These are phyloP conservation scores for Alviniconcha marisindica DNA, from an alignment of 1,140 invertebrate species.

Conservation along the genomic window DNA sequence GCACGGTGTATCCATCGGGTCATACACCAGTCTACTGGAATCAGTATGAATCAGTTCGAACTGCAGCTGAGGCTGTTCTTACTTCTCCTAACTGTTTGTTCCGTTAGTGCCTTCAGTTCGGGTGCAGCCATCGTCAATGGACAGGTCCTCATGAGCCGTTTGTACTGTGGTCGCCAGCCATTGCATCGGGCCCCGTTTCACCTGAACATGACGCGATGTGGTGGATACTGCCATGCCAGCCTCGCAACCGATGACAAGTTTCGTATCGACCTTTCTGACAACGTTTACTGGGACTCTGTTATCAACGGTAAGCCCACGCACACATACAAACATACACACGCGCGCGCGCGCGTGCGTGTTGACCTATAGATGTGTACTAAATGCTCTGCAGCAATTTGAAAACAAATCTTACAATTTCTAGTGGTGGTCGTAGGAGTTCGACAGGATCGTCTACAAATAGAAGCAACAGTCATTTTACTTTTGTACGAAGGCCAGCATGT, in stretches of 20 bases:
- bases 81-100: neutral
- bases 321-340: too few relatives aligned
- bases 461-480: too few relatives aligned
- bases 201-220: constrained; percentile 23
- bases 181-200: constrained; percentile 31
- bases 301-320: constrained; percentile 2
- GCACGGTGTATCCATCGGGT: too few relatives aligned
- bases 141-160: neutral
- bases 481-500: too few relatives aligned
- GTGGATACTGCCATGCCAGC: constrained; percentile 28
- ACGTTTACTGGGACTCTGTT: neutral
- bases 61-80: neutral
- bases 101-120: constrained; percentile 12
- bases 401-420: too few relatives aligned
- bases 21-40: too few relatives aligned
- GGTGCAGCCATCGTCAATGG: constrained; percentile 11
- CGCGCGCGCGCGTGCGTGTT: too few relatives aligned
- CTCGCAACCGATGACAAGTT: neutral
- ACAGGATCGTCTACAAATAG: too few relatives aligned
- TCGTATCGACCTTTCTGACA: neutral
- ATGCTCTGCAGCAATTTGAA: too few relatives aligned
- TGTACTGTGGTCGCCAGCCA: constrained; percentile 32
- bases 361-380: too few relatives aligned
- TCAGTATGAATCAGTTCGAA: too few relatives aligned
- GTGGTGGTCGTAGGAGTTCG: too few relatives aligned